Base-by-base conservation (phyloP, 1,140 invertebrate species). In the Luehdorfia chinensis region DNA sequence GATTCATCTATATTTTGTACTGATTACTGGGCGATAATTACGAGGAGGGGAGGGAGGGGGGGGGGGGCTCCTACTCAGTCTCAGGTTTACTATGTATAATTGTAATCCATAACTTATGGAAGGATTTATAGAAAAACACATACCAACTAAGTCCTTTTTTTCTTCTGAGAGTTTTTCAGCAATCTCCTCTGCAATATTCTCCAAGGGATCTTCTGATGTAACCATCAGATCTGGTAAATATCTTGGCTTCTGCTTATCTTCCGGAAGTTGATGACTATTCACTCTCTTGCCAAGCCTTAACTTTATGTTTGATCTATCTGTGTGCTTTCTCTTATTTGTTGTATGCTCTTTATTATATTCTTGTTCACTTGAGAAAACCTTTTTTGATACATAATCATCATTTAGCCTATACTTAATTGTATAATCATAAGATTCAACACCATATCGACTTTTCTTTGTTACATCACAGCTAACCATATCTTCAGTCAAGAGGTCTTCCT, bases 61-160 rank as follows among this genome's bases (percentile, higher is more conserved):
- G n/a, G n/a, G n/a, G n/a, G n/a, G n/a, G n/a, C n/a, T n/a, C n/a
- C n/a, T n/a, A n/a, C n/a, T n/a, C n/a, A n/a, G n/a, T n/a, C n/a
- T n/a, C n/a, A n/a, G n/a, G n/a, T n/a, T n/a, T n/a, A n/a, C n/a
- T n/a, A n/a, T n/a, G n/a, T n/a, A n/a, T n/a, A n/a, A n/a, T n/a
- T n/a, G n/a, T n/a, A n/a, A n/a, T n/a, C n/a, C n/a, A n/a, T n/a
- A n/a, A n/a, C n/a, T n/a, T n/a, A n/a, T n/a, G n/a, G n/a, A n/a
- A n/a, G n/a, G n/a, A n/a, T n/a, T n/a, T n/a, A n/a, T n/a, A n/a
- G n/a, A 39, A 19, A 36, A 15, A 19, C 33, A 88, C 89, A 85
- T 88, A 94, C 93, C 87, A 63, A 94, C 88, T 55, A 94, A 88
- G 55, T 90, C 88, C 70, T 91, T 90, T 55, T 94, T 93, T 48